A percentile compares a stretch with the other conserved stretches of the same genome.
phyloP scores from a whole-genome alignment of 1,140 invertebrate genomes.

The Plodia interpunctella region DNA sequence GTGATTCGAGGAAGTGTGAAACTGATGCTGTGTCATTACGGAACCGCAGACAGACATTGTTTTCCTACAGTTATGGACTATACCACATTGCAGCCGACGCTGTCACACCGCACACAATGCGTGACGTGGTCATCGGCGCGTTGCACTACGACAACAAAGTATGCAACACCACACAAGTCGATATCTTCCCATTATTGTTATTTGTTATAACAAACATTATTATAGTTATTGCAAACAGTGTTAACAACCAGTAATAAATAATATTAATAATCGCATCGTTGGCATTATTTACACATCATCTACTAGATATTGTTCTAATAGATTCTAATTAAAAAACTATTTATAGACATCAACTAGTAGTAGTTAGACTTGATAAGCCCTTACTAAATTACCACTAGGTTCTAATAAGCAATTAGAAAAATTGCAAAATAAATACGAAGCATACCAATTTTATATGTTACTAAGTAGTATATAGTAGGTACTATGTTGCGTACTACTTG shows the following conservation, averaged over 20 bases:
- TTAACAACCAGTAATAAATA: constrained; percentile 9
- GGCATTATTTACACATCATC: background rate
- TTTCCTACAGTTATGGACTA: constrained; percentile 14
- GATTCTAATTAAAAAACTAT: constrained; percentile 1
- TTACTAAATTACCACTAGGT: background rate
- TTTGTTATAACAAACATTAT: background rate
- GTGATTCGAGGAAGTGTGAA: constrained; percentile 23
- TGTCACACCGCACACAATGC: constrained; percentile 7
- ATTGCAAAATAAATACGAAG: too few species aligned
- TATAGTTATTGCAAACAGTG: background rate
- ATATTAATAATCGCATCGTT: background rate
- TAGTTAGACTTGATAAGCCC: background rate
- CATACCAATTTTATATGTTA: too few species aligned
- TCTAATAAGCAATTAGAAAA: too few species aligned
- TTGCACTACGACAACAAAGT: constrained; percentile 3
- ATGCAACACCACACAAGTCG: background rate
- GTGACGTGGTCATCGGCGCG: background rate
- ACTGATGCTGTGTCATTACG: constrained; percentile 25
- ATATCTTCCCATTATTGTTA: constrained; percentile 5
- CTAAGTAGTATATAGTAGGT: too few species aligned
- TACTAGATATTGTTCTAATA: background rate
- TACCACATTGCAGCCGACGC: background rate
- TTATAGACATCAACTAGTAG: background rate
- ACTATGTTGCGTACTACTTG: too few species aligned
- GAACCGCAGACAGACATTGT: constrained; percentile 30